phyloP scores from a whole-genome alignment of 1,140 invertebrate genomes.

The Ceratosolen solmsi region DNA sequence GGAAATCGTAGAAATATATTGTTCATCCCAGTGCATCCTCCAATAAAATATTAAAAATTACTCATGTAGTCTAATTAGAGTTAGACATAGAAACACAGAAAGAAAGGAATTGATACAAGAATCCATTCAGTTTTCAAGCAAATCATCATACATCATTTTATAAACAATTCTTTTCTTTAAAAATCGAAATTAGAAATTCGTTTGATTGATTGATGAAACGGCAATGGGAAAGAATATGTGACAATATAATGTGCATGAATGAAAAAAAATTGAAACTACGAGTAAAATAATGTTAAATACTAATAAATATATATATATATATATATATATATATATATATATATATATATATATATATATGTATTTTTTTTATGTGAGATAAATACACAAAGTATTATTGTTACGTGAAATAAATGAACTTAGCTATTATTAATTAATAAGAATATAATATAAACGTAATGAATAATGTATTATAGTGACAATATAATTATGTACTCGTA shows the following conservation, averaged over 20 bases:
- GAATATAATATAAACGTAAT: no score
- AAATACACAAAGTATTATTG: no score
- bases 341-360: no score
- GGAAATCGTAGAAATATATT: constrained; percentile 17
- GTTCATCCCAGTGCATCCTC: constrained; percentile 35
- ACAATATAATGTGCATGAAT: constrained; percentile 8
- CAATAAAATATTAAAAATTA: constrained; percentile 44
- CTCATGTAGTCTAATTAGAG: constrained; percentile 46
- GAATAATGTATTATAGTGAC: no score
- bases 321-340: no score
- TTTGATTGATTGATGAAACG: background rate
- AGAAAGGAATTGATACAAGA: constrained; percentile 19
- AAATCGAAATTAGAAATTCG: background rate
- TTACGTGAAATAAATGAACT: no score
- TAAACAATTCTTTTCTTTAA: constrained; percentile 25
- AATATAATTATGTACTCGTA: background rate
- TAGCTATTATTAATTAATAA: no score
- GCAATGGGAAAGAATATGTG: background rate
- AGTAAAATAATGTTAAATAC: constrained; percentile 4
- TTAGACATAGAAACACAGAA: constrained; percentile 47
- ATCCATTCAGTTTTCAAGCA: constrained; percentile 27
- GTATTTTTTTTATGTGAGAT: no score
- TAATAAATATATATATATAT: no score
- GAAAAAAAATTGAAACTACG: constrained; percentile 15
- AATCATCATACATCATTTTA: constrained; percentile 41